A percentile compares a stretch with the other conserved stretches of the same genome.
These are phyloP conservation scores for Sebastes nivosus DNA, from an alignment of 2,797 vertebrate genomes.

Conservation along the genomic window DNA sequence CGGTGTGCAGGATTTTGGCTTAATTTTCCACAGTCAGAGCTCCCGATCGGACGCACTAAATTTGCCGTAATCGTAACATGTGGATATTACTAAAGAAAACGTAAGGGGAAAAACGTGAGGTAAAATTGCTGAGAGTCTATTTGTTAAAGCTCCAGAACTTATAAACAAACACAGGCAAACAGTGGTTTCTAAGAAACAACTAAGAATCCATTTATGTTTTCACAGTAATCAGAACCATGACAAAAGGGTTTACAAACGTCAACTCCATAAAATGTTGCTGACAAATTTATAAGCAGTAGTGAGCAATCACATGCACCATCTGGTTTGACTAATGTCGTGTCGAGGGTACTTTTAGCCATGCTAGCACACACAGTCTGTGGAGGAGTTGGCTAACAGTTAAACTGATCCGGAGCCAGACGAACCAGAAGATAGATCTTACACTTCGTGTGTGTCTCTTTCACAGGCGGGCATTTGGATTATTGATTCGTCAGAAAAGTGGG, in stretches of 20 bases:
- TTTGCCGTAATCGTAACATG: neutral
- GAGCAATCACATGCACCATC: conserved; percentile 49
- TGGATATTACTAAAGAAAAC: neutral
- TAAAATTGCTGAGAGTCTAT: neutral
- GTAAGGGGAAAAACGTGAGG: neutral
- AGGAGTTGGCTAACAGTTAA: conserved; percentile 24
- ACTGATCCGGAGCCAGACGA: conserved; percentile 7
- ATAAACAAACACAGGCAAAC: conserved; percentile 41
- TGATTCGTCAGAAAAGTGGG: conserved; percentile 70
- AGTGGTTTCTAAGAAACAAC: conserved; percentile 38
- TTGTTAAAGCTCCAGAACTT: neutral
- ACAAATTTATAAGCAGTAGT: conserved; percentile 30
- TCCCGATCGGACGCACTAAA: neutral
- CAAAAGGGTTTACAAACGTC: conserved; percentile 32
- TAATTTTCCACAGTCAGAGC: neutral
- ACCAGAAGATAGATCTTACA: conserved; percentile 27
- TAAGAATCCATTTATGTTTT: conserved; percentile 21
- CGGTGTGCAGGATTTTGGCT: neutral
- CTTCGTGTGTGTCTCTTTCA: conserved; percentile 18
- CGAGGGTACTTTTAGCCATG: conserved; percentile 4
- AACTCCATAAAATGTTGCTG: conserved; percentile 23
- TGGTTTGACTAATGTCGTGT: conserved; percentile 39
- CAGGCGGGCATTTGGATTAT: conserved; percentile 33
- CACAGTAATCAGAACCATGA: conserved; percentile 42
- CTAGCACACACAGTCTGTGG: neutral